Conservation (phyloP, 2,113 vertebrate genomes). For the Istiophorus platypterus region DNA sequence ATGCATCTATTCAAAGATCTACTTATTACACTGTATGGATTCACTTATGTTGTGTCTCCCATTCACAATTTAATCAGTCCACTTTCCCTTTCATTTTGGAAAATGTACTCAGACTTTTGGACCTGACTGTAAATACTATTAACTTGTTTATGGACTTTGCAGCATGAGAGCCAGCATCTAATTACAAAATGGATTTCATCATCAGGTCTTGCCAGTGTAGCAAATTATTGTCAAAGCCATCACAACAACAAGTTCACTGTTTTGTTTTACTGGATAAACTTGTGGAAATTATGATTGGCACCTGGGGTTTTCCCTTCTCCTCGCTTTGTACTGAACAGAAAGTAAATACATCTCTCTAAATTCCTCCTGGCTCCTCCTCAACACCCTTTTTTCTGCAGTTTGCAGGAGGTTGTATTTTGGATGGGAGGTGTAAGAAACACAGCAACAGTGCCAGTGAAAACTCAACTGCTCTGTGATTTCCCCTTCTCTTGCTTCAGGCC, state of each 20-base stretch:
- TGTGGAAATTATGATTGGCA: background rate
- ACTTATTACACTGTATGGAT: background rate
- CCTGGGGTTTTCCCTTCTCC: background rate
- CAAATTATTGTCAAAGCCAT: background rate
- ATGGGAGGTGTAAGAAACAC: constrained; percentile 54
- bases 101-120: no score
- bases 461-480: constrained; percentile 80
- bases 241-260: background rate
- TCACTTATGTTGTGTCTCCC: background rate
- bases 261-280: constrained; percentile 4
- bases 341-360: background rate
- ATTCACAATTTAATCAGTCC: background rate
- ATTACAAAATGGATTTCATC: constrained; percentile 6
- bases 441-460: constrained; percentile 60
- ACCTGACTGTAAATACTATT: background rate
- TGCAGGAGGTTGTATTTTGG: constrained; percentile 37
- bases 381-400: background rate
- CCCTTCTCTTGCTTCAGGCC: constrained; percentile 70
- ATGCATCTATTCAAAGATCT: background rate
- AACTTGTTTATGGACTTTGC: background rate
- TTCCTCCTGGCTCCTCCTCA: background rate
- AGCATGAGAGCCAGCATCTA: background rate
- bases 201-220: background rate
- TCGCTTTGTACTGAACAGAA: background rate
- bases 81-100: no score